Base-by-base conservation (phyloP, 1,140 invertebrate species). In the Prorops nasuta region DNA sequence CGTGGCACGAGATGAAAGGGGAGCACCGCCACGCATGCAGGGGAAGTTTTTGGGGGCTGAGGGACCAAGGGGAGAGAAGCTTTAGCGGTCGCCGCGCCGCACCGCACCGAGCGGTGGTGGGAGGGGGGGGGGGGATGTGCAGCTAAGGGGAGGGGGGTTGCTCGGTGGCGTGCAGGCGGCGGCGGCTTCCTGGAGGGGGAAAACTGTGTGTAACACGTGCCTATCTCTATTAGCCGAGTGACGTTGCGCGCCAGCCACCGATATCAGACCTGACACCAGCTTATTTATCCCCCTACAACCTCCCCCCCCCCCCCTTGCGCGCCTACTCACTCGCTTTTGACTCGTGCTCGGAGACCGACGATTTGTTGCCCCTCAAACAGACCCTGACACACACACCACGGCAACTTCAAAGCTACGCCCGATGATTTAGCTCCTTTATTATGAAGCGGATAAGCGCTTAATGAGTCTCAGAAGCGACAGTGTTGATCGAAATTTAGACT, bases 161-260 rank as follows among this genome's bases (percentile, higher is more conserved):
- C 28, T 7, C 28, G 28, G 37, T 18, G 46, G 43, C 21, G 16
- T 19, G 36, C 17, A 42, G 21, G 44, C 14, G 10, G 41, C 44
- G 4, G 10, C 4, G 24, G 24, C 4, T 28, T 6, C 4, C 42
- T 44, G 42, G 50, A 49, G 40, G 17, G 21, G 21, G 44, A 36
- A 22, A 37, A 31, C 42, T 39, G 43, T 48, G 54, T 56, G 61
- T 64, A 71, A 69, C 67, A 71, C 66, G 67, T 64, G 67, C 66
- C 71, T 74, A 75, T 75, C 71, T 74, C 68, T 74, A 75, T 74
- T 77, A 73, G 67, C 71, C 53, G 56, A 72, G 67, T 65, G 65
- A 73, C 66, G 64, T 63, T 58, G 48, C 56, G 54, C 61, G 51
- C 56, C 62, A 64, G 50, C 58, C 45, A 57, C 66, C 58, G 57